Conservation (phyloP, 2,797 vertebrate genomes). For the Hydrolagus colliei region DNA sequence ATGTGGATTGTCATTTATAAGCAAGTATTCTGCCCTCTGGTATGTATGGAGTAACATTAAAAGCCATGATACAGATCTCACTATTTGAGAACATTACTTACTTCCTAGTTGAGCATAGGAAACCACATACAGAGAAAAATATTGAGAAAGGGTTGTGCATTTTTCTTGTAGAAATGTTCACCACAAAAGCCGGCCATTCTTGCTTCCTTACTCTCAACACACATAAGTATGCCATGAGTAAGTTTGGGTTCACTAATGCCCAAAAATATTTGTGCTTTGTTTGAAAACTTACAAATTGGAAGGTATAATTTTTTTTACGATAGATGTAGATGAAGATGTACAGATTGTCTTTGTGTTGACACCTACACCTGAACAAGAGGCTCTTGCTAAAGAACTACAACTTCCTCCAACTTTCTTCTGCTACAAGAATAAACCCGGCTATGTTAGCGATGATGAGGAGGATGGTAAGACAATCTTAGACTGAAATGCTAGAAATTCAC, state of each 20-base stretch:
- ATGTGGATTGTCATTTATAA: background rate
- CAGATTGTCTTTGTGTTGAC: conserved; percentile 72
- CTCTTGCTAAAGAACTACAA: conserved; percentile 69
- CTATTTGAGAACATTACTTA: background rate
- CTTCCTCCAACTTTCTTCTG: conserved; percentile 90
- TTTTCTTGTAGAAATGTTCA: no score
- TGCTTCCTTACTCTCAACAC: no score
- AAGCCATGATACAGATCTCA: background rate
- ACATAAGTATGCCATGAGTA: no score
- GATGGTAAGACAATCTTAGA: conserved; percentile 66
- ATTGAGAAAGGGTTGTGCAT: no score
- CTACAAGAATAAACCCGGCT: conserved; percentile 83
- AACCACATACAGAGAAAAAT: background rate
- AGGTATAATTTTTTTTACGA: background rate
- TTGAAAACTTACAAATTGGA: no score
- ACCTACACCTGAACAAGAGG: conserved; percentile 75
- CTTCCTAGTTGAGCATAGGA: background rate
- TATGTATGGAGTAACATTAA: background rate
- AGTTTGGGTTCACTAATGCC: no score
- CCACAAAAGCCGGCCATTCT: no score
- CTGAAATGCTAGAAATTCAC: background rate
- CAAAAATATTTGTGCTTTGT: no score
- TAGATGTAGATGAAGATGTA: conserved; percentile 55
- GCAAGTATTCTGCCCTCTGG: background rate
- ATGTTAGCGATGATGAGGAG: conserved; percentile 72